Conservation (phyloP, 2,113 vertebrate genomes). For the Tiliqua scincoides region DNA sequence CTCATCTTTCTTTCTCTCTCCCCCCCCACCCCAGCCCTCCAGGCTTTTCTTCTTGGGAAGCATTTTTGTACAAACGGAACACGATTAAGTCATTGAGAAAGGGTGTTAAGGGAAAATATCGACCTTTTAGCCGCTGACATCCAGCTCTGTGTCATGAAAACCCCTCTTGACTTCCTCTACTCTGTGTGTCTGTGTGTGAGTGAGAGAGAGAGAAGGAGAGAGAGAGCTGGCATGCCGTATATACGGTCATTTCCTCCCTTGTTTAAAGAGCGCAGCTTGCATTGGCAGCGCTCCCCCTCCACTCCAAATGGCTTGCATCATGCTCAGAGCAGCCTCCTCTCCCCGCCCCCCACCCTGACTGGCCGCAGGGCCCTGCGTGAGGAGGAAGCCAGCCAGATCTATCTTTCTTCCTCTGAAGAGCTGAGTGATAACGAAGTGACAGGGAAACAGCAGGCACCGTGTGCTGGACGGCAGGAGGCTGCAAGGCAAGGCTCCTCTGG, state of each 20-base stretch:
- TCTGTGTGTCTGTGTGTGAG: conserved; percentile 66
- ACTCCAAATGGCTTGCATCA: conserved; percentile 99
- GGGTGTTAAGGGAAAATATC: conserved; percentile 98
- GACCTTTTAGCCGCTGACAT: conserved; percentile 95
- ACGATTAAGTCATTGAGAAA: conserved; percentile 93
- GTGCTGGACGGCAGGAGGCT: conserved; percentile 81
- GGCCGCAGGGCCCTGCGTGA: conserved; percentile 80
- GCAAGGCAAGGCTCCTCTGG: conserved; percentile 35
- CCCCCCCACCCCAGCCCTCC: conserved; percentile 63
- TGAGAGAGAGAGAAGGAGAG: background rate
- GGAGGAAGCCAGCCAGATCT: conserved; percentile 83
- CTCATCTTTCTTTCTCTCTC: background rate
- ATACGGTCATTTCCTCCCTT: conserved; percentile 99
- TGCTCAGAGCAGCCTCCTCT: conserved; percentile 90
- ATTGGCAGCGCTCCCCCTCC: conserved; percentile 92
- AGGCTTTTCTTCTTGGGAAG: conserved; percentile 91
- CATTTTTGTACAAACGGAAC: conserved; percentile 88
- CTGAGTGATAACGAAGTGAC: conserved; percentile 85
- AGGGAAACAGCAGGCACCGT: conserved; percentile 84
- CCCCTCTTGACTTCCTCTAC: conserved; percentile 88
- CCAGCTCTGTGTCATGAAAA: conserved; percentile 86
- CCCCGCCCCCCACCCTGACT: conserved; percentile 48
- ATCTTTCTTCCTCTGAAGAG: conserved; percentile 81
- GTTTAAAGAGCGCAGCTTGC: conserved; percentile 99
- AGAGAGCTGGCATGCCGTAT: conserved; percentile 93